phyloP scores from a whole-genome alignment of 2,888 invertebrate species.

The Invenusta paracnida region DNA sequence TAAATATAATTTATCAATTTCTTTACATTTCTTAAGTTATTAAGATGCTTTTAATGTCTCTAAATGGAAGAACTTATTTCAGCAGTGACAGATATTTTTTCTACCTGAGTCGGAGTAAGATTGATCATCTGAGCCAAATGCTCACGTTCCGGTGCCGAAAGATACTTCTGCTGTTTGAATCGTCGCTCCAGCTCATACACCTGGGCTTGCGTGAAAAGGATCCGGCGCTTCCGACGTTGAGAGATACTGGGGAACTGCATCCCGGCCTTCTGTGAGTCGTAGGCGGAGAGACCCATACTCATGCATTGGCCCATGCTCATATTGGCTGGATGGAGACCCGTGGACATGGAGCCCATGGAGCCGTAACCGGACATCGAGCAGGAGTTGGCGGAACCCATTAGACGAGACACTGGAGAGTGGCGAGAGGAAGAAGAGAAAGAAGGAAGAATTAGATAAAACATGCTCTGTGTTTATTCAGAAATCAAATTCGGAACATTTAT shows the following conservation, averaged over 20 bases:
- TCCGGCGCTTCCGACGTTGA: constrained; percentile 83
- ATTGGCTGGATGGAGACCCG: not conserved
- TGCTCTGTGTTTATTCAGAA: no score
- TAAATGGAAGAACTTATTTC: no score
- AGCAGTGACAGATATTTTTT: no score
- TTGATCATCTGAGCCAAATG: constrained; percentile 91
- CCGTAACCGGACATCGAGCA: constrained; percentile 31
- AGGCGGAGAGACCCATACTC: constrained; percentile 15
- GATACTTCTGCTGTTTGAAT: constrained; percentile 94
- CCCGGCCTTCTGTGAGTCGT: constrained; percentile 24
- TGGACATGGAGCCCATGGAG: constrained; percentile 4
- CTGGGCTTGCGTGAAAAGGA: constrained; percentile 94
- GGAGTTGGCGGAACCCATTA: constrained; percentile 34
- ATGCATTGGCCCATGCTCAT: not conserved
- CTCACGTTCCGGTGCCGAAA: constrained; percentile 91
- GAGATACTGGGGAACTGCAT: constrained; percentile 36
- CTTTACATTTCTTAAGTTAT: no score
- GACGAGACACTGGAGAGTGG: constrained; percentile 31
- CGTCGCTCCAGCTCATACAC: constrained; percentile 92
- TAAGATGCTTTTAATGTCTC: no score
- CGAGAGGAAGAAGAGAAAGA: not conserved
- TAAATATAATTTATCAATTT: no score
- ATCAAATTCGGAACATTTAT: no score
- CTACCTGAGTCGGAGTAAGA: constrained; percentile 89
- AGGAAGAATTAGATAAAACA: no score